A percentile compares a stretch with the other conserved stretches of the same genome.
phyloP scores from a whole-genome alignment of 2,888 invertebrate species.

The Drosophila emarginata region DNA sequence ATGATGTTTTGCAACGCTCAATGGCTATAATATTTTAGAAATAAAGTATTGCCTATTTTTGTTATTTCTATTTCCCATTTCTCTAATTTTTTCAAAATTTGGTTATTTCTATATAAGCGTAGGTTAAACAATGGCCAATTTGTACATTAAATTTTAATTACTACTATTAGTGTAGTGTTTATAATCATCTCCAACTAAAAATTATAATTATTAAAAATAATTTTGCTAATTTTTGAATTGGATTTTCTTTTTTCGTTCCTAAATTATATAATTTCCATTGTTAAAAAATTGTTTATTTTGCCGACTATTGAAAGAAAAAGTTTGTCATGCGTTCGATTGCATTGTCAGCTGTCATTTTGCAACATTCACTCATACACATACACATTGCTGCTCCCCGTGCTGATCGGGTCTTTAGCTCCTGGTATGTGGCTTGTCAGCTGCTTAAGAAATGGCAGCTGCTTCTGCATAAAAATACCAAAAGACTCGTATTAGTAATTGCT shows the following conservation, averaged over 20 bases:
- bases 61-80: too few species aligned
- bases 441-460: constrained; percentile 48
- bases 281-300: background rate
- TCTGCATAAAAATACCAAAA: constrained; percentile 33
- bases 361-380: constrained; percentile 26
- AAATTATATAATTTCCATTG: background rate
- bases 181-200: too few species aligned
- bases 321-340: constrained; percentile 30
- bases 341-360: constrained; percentile 52
- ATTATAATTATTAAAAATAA: too few species aligned
- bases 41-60: too few species aligned
- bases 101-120: too few species aligned
- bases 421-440: constrained; percentile 40
- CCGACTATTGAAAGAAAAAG: background rate
- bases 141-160: too few species aligned
- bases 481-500: constrained; percentile 71
- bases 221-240: too few species aligned
- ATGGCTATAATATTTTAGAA: too few species aligned
- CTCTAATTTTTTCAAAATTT: too few species aligned
- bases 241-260: background rate
- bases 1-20: too few species aligned
- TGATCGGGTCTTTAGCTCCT: constrained; percentile 32
- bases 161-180: too few species aligned
- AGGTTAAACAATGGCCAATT: too few species aligned
- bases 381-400: constrained; percentile 11